Base-by-base conservation (phyloP, 2,888 invertebrate species). In the Phrixothrix hirtus region DNA sequence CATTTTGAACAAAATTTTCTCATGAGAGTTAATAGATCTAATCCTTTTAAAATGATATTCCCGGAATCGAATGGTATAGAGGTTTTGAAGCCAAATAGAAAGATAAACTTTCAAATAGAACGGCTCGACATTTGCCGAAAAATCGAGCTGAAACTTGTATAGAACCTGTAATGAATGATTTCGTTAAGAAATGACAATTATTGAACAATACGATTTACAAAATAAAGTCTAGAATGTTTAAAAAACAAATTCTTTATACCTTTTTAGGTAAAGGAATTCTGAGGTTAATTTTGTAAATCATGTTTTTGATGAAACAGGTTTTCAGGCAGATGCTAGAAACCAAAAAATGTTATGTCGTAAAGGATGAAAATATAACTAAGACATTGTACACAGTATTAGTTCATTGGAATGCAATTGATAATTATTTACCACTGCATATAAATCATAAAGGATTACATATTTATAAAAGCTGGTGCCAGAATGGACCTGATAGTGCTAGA, bases 361-460 rank as follows among this genome's bases (percentile, higher is more conserved):
- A 6, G 27, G 27, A 17, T 9, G 27, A n/a, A 13, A 9, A 3
- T 6, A 12, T 26, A 14, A 7, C 27, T 1, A n/a, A n/a, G n/a
- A n/a, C n/a, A n/a, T n/a, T n/a, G n/a, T n/a, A n/a, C n/a, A n/a
- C n/a, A n/a, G 55, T 58, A 7, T 31, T 60, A 35, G 41, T 37
- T 9, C 58, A 52, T 17, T 58, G 58, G 29, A 57, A 39, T 44
- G 60, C 55, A n/a, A 35, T 56, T 10, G 55, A 55, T 6, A 50
- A 39, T 9, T 57, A 38, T 9, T 31, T 56, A 14, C 55, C 56
- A 2, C 31, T 56, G 48, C 56, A 45, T 44, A 42, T 59, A 1
- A 55, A 59, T 27, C 59, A 57, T 14, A 57, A 61, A 41, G 54
- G 49, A 2, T 7, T 55, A 3, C 58, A 60, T 17, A 47, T 57